Base-by-base conservation (phyloP, 2,888 invertebrate species). In the Hirtodrosophila cameraria region DNA sequence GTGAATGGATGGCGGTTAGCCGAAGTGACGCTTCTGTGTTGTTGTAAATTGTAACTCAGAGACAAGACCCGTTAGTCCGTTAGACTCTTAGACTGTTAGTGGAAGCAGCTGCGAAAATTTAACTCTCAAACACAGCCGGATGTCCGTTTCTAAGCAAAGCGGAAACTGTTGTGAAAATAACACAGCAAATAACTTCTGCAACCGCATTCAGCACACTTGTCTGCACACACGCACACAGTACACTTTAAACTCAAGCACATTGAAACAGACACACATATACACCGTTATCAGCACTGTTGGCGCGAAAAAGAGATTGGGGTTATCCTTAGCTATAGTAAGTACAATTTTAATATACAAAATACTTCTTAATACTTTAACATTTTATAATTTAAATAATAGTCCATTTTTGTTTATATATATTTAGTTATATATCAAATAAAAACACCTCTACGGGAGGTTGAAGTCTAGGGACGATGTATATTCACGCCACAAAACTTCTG, bases 121-220 rank as follows among this genome's bases (percentile, higher is more conserved):
- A 74, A 81, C 84, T 86, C 80, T 86, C 86, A 73, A 86, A 70
- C 83, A 71, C 84, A 75, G 69, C 73, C 67, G 86, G 82, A 82
- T 77, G 73, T 82, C 82, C 82, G 86, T 53, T 68, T 48, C 70
- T 65, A 69, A 74, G 74, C 75, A 75, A 64, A 62, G 67, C 85
- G 86, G 84, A 87, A 80, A 62, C 84, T 80, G 84, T 80, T 76
- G 70, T 87, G 87, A 85, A 87, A 85, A 85, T 87, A 87, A 85
- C 87, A 85, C 84, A 83, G 86, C 84, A 85, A 87, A 85, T 87
- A 85, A 87, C 85, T 84, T 87, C 76, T 67, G 78, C 82, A 81
- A 81, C 85, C 85, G 71, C 85, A 87, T 78, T 84, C 72, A 81
- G 86, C 65, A 67, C 42, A 50, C 61, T 60, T 73, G 61, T 48